Conservation (phyloP, 30 jellyfish, hydroid and myxozoan genomes). For the Calvadosia cruxmelitensis region DNA sequence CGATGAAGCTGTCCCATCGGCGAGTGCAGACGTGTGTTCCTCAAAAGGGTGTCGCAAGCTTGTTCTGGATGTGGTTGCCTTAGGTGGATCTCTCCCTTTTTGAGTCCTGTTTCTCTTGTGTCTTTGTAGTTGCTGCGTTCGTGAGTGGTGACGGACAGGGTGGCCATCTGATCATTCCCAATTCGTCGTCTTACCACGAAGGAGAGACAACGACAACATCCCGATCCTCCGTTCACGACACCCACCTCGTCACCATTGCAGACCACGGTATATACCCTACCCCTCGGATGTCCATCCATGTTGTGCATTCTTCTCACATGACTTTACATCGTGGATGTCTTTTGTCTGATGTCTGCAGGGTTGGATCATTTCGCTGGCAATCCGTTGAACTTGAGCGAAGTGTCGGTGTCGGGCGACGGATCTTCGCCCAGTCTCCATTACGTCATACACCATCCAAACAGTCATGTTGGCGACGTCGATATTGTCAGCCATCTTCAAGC, state of each 20-base stretch:
- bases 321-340: no score
- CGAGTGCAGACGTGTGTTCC: no score
- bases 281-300: constrained; percentile 31
- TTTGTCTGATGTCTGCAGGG: no score
- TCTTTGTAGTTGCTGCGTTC: constrained; percentile 49
- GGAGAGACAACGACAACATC: constrained; percentile 53
- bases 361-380: neutral
- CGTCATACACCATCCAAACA: neutral
- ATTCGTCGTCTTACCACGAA: constrained; percentile 44
- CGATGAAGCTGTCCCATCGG: no score
- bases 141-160: constrained; percentile 94
- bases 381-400: neutral
- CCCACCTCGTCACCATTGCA: constrained; percentile 61
- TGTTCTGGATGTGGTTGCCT: no score
- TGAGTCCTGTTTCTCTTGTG: no score
- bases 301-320: neutral
- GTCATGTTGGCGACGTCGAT: no score
- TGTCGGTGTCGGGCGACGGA: neutral
- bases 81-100: no score
- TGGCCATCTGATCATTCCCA: constrained; percentile 73
- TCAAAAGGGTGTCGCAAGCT: no score
- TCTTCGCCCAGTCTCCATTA: neutral
- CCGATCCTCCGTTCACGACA: constrained; percentile 28
- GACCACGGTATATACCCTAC: constrained; percentile 53
- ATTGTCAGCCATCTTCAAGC: no score